Conservation (phyloP, 2,888 invertebrate species). For the Ectropis crepuscularia region DNA sequence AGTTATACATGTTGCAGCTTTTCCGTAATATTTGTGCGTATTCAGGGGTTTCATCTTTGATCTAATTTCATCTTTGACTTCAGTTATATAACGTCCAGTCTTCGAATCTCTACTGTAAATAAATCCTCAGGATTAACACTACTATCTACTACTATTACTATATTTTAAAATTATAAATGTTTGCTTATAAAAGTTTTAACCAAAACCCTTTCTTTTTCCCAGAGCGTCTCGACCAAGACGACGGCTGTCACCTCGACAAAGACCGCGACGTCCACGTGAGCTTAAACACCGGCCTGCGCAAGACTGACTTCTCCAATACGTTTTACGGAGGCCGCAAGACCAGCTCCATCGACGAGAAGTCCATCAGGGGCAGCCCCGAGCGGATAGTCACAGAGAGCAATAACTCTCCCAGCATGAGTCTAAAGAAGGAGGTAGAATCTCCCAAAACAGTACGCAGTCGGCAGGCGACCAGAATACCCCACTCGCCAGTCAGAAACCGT, state of each 20-base stretch:
- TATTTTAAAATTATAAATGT: not conserved
- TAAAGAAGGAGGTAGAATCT: constrained; percentile 63
- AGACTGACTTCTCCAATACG: constrained; percentile 88
- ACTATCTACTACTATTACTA: too few relatives aligned
- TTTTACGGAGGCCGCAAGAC: constrained; percentile 84
- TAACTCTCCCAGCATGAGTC: constrained; percentile 75
- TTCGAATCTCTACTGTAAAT: too few relatives aligned
- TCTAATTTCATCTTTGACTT: too few relatives aligned
- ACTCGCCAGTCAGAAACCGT: constrained; percentile 72
- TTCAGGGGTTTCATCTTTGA: too few relatives aligned
- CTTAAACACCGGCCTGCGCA: constrained; percentile 88
- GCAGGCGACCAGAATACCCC: constrained; percentile 77
- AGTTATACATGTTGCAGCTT: too few relatives aligned
- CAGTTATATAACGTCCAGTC: too few relatives aligned
- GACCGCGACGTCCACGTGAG: constrained; percentile 86
- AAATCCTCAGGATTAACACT: too few relatives aligned
- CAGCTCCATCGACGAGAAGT: constrained; percentile 69
- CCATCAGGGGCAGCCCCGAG: constrained; percentile 73
- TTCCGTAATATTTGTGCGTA: too few relatives aligned
- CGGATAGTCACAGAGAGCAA: constrained; percentile 72
- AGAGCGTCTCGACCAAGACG: constrained; percentile 87
- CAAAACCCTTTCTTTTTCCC: constrained; percentile 34
- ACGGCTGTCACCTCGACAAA: constrained; percentile 73
- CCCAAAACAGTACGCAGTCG: constrained; percentile 74
- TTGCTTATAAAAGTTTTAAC: not conserved